phyloP scores from a whole-genome alignment of 2,888 invertebrate genomes.

The Xiphydria camelus region DNA sequence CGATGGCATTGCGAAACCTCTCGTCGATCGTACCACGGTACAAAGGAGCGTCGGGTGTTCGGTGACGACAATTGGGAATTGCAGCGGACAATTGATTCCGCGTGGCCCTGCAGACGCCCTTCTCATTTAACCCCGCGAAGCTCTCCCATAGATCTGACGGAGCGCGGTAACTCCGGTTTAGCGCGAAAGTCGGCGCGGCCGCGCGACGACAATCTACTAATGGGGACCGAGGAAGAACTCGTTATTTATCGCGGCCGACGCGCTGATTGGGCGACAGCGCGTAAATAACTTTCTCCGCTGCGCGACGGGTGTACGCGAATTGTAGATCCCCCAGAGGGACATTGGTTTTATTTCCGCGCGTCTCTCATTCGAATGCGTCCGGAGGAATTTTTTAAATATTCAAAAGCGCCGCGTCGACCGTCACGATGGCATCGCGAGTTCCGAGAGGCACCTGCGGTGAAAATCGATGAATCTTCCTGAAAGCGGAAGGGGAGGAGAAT shows the following conservation, averaged over 20 bases:
- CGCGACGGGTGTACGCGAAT: no score
- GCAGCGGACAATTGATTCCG: constrained; percentile 44
- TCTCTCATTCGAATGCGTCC: no score
- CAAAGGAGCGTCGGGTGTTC: no score
- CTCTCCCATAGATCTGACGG: constrained; percentile 24
- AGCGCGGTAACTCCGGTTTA: constrained; percentile 9
- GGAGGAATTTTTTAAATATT: no score
- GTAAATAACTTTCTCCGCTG: neutral
- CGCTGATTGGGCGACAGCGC: neutral
- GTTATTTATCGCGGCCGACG: constrained; percentile 1
- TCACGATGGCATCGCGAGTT: no score
- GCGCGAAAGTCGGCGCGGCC: neutral
- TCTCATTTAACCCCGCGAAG: constrained; percentile 28
- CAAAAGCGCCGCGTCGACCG: no score
- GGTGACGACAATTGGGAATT: constrained; percentile 34
- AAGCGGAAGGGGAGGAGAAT: neutral
- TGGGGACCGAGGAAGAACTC: constrained; percentile 11
- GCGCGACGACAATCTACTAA: constrained; percentile 18
- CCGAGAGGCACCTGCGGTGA: no score
- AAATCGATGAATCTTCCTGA: no score
- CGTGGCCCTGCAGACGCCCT: constrained; percentile 20
- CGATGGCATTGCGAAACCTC: no score
- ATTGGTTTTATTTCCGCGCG: no score
- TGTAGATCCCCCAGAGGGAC: no score
- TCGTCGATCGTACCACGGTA: no score